Base-by-base conservation (phyloP, 2,113 vertebrate species). In the Nymphicus hollandicus region DNA sequence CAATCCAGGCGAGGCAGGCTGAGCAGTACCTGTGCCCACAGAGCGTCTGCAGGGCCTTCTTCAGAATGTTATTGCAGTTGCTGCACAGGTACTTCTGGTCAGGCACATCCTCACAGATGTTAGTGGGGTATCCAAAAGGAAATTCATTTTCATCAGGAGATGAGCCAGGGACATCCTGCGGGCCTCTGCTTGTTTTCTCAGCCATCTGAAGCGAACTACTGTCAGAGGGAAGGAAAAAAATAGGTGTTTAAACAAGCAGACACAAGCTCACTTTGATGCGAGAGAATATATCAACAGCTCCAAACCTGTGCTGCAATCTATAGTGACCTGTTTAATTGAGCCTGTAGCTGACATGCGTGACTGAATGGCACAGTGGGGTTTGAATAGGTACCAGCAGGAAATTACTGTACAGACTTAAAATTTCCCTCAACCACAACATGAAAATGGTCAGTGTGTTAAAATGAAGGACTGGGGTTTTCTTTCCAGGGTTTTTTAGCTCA, bases 101-200 rank as follows among this genome's bases (percentile, higher is more conserved):
- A 0, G 98, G 95, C 2, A 87, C 96, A 4, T 98, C 97, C 64
- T 98, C 96, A 9, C 98, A 98, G 52, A 97, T 97, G 64, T 14
- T 97, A 22, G 94, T 93, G 69, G 98, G 98, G 47, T 98, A 98
- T 4, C 98, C 98, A 1, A 97, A 98, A 20, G 98, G 98, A 71
- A 98, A 98, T 69, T 98, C 98, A 11, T 98, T 98, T 68, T 98
- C 98, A 35, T 96, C 98, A 0, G 98, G 98, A 52, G 96, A 95
- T 2, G 97, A 98, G 68, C 41, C 11, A 2, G 68, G 87, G 61
- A 70, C 50, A n/a, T 92, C 86, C 81, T 61, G 91, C 3, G 24
- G 63, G 64, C 44, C 84, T 77, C 86, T 69, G 39, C 63, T 52
- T 13, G 76, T 37, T 49, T 70, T 79, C 61, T 95, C 94, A 74